A percentile compares a stretch with the other conserved stretches of the same genome.
phyloP scores from a whole-genome alignment of 2,113 vertebrate genomes.

The Chaenocephalus aceratus region DNA sequence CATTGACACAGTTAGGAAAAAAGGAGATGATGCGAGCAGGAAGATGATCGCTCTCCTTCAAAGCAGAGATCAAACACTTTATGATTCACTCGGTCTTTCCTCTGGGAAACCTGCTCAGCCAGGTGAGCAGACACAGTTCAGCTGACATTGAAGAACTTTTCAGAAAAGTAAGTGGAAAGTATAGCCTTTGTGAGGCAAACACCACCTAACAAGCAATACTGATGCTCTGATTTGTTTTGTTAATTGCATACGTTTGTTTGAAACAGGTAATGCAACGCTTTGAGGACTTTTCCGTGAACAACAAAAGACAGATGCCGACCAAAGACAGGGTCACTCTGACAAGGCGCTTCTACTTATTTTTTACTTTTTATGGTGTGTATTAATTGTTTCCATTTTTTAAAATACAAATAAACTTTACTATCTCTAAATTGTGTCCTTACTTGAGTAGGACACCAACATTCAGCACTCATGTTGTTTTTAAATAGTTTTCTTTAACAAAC shows the following conservation, averaged over 20 bases:
- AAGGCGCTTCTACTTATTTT: slow-evolving; percentile 85
- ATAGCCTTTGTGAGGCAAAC: not conserved
- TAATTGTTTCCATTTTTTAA: too few species aligned
- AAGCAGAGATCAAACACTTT: slow-evolving; percentile 47
- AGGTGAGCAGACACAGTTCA: slow-evolving; percentile 29
- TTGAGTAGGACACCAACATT: not conserved
- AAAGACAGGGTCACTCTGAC: slow-evolving; percentile 79
- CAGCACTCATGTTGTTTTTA: not conserved
- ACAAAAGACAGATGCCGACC: slow-evolving; percentile 80
- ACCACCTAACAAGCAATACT: not conserved
- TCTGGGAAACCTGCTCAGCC: not conserved
- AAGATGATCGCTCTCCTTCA: slow-evolving; percentile 62
- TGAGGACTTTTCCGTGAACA: not conserved
- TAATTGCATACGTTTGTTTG: slow-evolving; percentile 27
- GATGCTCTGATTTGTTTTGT: not conserved
- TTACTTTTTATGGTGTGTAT: too few species aligned
- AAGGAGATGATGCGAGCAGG: slow-evolving; percentile 75
- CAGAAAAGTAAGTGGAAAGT: slow-evolving; percentile 74
- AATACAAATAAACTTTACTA: too few species aligned
- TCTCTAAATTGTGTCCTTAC: too few species aligned
- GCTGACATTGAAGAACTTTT: slow-evolving; percentile 84
- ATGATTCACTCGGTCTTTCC: slow-evolving; percentile 15
- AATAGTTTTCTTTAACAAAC: not conserved
- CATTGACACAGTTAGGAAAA: slow-evolving; percentile 73
- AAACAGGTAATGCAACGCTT: slow-evolving; percentile 81